phyloP scores from a whole-genome alignment of 2,888 invertebrate species.

The Thymelicus sylvestris region DNA sequence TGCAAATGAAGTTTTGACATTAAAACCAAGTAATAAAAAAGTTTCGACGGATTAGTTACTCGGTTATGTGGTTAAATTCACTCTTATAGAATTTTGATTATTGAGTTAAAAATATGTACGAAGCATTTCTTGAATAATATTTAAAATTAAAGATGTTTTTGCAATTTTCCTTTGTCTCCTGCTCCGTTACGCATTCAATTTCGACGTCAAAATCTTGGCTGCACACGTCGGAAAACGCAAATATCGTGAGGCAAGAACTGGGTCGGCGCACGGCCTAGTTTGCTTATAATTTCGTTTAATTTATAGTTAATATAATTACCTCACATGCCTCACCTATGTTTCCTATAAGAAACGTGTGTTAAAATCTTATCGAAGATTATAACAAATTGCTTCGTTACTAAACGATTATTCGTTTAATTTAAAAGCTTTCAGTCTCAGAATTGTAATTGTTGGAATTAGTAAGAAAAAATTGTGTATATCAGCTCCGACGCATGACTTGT shows the following conservation, averaged over 20 bases:
- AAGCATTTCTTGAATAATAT: no score
- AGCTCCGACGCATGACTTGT: no score
- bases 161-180: neutral
- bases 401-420: constrained; percentile 4
- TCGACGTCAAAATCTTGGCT: constrained; percentile 53
- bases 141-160: neutral
- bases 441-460: neutral
- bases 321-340: constrained; percentile 37
- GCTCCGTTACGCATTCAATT: constrained; percentile 43
- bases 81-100: no score
- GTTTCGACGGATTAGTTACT: no score
- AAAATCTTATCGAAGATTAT: constrained; percentile 29
- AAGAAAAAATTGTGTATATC: no score
- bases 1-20: no score
- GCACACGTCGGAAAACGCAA: constrained; percentile 56
- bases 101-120: no score
- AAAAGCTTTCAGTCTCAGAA: neutral
- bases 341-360: constrained; percentile 31
- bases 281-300: constrained; percentile 54
- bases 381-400: constrained; percentile 24
- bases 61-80: no score
- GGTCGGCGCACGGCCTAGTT: constrained; percentile 68
- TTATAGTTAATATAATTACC: constrained; percentile 45
- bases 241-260: constrained; percentile 59
- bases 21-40: no score